Conservation (phyloP, 2,113 vertebrate genomes). For the Platysternon megacephalum region DNA sequence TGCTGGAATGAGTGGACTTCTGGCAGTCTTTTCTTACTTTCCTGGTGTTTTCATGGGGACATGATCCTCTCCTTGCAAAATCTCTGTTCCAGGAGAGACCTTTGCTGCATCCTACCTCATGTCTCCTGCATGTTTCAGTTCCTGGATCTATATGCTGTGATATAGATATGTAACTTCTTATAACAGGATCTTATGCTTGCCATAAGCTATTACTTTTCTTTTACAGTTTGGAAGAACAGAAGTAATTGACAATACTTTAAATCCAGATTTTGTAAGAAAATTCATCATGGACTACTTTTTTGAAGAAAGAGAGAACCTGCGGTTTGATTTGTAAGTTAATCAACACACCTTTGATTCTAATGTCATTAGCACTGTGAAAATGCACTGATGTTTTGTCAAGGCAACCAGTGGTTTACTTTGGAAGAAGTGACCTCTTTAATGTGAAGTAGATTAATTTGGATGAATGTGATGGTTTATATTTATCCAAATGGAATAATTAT, state of each 20-base stretch:
- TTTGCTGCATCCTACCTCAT: background rate
- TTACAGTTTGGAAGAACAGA: conserved; percentile 96
- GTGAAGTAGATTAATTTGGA: background rate
- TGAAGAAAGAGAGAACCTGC: conserved; percentile 95
- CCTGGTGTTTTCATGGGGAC: background rate
- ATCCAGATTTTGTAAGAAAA: conserved; percentile 98
- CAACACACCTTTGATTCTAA: background rate
- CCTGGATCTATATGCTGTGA: background rate
- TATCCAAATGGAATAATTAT: background rate
- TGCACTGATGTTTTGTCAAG: background rate
- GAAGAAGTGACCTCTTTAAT: background rate
- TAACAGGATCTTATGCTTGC: background rate
- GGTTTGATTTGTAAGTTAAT: conserved; percentile 97
- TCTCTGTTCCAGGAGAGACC: background rate
- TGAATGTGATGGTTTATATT: background rate
- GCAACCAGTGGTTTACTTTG: background rate
- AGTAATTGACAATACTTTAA: conserved; percentile 98
- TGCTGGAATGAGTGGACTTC: background rate
- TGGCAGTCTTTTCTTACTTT: background rate
- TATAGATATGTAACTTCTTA: background rate
- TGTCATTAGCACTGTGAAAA: background rate
- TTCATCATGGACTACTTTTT: conserved; percentile 99
- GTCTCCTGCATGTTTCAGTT: background rate
- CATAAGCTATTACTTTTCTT: conserved; percentile 37
- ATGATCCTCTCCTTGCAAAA: background rate